These are phyloP conservation scores for Rhagonycha fulva DNA, from an alignment of 2,888 invertebrate species.

Conservation along the genomic window DNA sequence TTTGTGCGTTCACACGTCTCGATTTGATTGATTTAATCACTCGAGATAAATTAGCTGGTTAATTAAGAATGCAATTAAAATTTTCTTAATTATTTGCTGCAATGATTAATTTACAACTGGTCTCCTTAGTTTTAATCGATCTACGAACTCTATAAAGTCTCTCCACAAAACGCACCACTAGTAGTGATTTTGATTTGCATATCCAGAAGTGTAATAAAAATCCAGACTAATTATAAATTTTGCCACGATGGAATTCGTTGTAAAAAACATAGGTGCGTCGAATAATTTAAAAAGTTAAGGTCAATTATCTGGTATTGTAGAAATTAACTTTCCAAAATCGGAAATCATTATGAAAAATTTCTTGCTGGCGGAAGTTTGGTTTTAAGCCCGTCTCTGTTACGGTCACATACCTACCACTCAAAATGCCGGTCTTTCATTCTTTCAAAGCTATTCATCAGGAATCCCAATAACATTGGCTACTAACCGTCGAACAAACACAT, in stretches of 20 bases:
- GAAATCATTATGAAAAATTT: neutral
- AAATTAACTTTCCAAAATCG: neutral
- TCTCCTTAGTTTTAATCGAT: neutral
- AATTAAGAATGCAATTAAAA: neutral
- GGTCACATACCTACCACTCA: slow-evolving; percentile 26
- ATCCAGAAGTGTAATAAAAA: neutral
- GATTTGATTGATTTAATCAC: neutral
- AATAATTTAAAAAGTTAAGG: neutral
- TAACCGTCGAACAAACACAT: slow-evolving; percentile 28
- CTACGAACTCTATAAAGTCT: too few relatives aligned
- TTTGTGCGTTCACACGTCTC: neutral
- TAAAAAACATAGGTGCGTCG: neutral
- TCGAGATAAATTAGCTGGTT: neutral
- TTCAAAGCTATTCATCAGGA: slow-evolving; percentile 28
- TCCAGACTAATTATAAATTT: neutral
- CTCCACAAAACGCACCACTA: neutral
- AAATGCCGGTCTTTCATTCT: slow-evolving; percentile 29
- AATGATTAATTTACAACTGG: neutral
- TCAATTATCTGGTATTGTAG: neutral
- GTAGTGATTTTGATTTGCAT: neutral
- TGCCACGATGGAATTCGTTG: neutral
- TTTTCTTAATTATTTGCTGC: neutral
- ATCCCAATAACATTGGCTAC: slow-evolving; percentile 28
- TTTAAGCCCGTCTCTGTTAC: slow-evolving; percentile 12
- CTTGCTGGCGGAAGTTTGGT: slow-evolving; percentile 1